Evolutionary conservation across 2,888 invertebrate genomes (phyloP).

Genomic region (Pasiphila rectangulata): DNA sequence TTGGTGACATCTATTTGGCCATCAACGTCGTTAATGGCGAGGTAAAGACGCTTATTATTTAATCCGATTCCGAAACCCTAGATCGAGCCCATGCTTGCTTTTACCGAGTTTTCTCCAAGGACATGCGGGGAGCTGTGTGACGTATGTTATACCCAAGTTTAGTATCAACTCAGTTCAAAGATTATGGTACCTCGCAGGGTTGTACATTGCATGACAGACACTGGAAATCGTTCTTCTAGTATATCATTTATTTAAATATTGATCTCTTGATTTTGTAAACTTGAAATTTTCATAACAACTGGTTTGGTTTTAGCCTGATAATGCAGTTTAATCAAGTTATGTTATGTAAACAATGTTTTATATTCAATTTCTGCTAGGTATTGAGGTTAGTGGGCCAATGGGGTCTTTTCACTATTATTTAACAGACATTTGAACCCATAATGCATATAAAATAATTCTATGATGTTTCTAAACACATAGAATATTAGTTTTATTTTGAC

Average conservation of each 20-base stretch:
- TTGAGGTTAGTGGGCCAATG: constrained; percentile 29
- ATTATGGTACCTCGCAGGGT: constrained; percentile 44
- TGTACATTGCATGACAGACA: constrained; percentile 39
- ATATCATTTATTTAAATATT: no score
- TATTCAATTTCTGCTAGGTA: constrained; percentile 3
- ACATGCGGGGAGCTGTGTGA: constrained; percentile 45
- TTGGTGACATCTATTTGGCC: constrained; percentile 99
- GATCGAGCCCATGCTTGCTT: constrained; percentile 34
- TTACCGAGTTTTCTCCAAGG: constrained; percentile 37
- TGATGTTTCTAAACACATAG: no score
- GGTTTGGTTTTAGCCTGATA: constrained; percentile 10
- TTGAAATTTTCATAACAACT: constrained; percentile 10
- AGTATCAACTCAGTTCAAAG: constrained; percentile 36
- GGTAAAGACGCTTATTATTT: constrained; percentile 70
- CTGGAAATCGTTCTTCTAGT: constrained; percentile 22
- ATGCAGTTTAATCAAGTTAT: constrained; percentile 2
- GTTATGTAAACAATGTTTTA: constrained; percentile 2
- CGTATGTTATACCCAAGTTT: constrained; percentile 27
- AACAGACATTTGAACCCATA: not conserved
- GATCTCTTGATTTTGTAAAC: no score
- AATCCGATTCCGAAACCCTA: constrained; percentile 24
- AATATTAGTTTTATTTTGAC: no score
- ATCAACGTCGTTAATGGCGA: constrained; percentile 96
- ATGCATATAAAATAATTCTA: no score
- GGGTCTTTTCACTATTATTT: constrained; percentile 5